Base-by-base conservation (phyloP, 2,797 vertebrate genomes). In the Lithobates sylvaticus region DNA sequence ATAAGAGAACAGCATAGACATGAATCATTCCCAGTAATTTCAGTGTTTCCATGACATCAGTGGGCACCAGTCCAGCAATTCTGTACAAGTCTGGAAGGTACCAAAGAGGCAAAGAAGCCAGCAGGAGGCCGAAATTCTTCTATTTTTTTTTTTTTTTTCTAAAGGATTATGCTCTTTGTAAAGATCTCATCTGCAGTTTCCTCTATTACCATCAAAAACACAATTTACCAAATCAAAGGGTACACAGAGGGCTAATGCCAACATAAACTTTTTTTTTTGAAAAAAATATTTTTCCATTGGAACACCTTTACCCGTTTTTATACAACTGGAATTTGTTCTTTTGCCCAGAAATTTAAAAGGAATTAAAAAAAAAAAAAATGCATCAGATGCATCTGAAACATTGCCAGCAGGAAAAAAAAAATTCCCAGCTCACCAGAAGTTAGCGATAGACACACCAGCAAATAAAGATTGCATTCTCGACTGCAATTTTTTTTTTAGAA, bases 1-100 rank as follows among this genome's bases (percentile, higher is more conserved):
- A 93, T 90, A 89, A 90, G 92, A 91, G 93, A 93, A 91, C 93
- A 90, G 94, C 93, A 93, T 92, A 96, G 95, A 96, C 97, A 95
- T 97, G 96, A 98, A 98, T 98, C 97, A 97, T 96, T 97, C 95
- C 94, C 95, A 95, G 95, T 94, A 95, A 97, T 96, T 97, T 96
- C 96, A 97, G 96, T 96, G 97, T 99, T 98, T 97, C 97, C 97
- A 98, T 99, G 97, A 98, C 97, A 98, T 97, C 97, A 94, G 93
- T 92, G 96, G 97, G 97, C 97, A 98, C 94, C 90, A 85, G 94
- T 97, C 97, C 97, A 98, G 95, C 95, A 94, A 54, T 95, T 97
- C 95, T 93, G 92, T 94, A 94, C 95, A 96, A 97, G 96, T 94
- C 96, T 97, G 94, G 90, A 94, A 96, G 96, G 96, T 95, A 96